Conservation (phyloP, 2,113 vertebrate genomes). For the Prietella phreatophila region DNA sequence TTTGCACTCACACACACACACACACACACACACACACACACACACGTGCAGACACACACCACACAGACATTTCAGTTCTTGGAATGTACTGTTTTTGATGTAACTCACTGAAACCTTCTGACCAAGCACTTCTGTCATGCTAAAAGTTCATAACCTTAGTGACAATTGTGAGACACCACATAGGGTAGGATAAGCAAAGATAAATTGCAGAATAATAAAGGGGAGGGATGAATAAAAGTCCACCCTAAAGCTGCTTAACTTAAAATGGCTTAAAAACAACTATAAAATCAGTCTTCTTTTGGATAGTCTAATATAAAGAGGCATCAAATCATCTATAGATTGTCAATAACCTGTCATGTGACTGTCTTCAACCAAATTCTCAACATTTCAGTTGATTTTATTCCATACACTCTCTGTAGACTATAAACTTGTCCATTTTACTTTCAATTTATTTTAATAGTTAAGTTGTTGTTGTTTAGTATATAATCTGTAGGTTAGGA, state of each 20-base stretch:
- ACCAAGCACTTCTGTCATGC: slow-evolving; percentile 8
- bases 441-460: not conserved
- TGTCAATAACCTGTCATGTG: not conserved
- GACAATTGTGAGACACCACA: not conserved
- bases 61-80: slow-evolving; percentile 11
- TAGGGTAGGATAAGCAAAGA: not conserved
- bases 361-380: not conserved
- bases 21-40: not conserved
- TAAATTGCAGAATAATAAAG: not conserved
- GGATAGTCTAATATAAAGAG: not conserved
- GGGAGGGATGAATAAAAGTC: not conserved
- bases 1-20: not conserved
- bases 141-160: not conserved
- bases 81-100: slow-evolving; percentile 21
- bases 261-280: not conserved
- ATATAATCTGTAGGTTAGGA: not conserved
- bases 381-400: not conserved
- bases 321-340: not conserved
- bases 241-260: not conserved
- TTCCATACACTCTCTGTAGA: not conserved
- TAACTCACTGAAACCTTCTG: slow-evolving; percentile 23
- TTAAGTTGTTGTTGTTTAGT: not conserved
- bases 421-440: not conserved
- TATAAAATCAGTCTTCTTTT: not conserved
- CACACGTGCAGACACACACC: not conserved